phyloP scores from a whole-genome alignment of 2,113 vertebrate species.

The Xenus cinereus region DNA sequence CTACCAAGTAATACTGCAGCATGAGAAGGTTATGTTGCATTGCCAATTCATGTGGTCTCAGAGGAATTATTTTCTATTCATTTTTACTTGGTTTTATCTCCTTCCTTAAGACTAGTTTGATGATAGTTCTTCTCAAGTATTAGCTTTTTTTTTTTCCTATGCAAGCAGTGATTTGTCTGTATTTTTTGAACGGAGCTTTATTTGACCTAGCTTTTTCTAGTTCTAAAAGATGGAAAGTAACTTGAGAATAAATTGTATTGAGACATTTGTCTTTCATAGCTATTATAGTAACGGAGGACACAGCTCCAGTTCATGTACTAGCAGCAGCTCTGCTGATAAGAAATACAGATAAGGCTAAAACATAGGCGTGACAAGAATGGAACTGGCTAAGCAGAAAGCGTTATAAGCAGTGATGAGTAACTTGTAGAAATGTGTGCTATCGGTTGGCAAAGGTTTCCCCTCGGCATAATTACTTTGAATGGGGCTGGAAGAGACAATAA shows the following conservation, averaged over 20 bases:
- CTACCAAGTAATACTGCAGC: background rate
- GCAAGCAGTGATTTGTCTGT: background rate
- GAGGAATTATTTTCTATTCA: background rate
- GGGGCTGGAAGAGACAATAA: background rate
- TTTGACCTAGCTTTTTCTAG: background rate
- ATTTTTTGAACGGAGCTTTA: background rate
- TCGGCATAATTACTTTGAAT: background rate
- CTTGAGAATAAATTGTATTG: background rate
- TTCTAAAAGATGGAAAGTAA: background rate
- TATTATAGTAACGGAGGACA: background rate
- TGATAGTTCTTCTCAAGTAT: background rate
- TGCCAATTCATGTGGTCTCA: background rate
- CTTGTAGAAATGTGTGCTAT: background rate
- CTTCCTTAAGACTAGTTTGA: background rate
- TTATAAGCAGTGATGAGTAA: background rate
- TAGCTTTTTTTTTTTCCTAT: background rate
- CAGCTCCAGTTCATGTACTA: background rate
- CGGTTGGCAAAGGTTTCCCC: rapidly evolving
- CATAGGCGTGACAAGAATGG: background rate
- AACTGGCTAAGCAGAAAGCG: background rate
- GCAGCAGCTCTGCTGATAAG: background rate
- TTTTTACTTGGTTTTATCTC: background rate
- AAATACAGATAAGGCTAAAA: background rate
- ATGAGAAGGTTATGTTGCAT: background rate
- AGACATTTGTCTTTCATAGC: background rate